Base-by-base conservation (phyloP, 2,113 vertebrate genomes). In the Xenopus borealis region DNA sequence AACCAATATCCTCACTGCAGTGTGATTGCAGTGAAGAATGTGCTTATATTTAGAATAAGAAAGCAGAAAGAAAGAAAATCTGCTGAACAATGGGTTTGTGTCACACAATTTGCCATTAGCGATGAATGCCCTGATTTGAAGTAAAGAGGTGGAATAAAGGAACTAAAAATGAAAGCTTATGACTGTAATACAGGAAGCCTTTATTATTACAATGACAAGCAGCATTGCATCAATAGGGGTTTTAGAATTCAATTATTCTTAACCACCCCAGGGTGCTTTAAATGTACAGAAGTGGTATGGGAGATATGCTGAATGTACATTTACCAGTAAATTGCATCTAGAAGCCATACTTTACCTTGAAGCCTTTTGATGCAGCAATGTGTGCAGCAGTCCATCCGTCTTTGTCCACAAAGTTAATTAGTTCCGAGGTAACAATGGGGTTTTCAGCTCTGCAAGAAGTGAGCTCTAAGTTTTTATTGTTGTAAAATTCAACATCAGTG, bases 351-450 rank as follows among this genome's bases (percentile, higher is more conserved):
- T 95, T 97, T 71, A 98, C 97, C 95, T 98, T 98, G 86, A 95
- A 94, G 73, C 96, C 96, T 79, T 93, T 94, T 19, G 95, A 95
- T 47, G 96, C 96, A 66, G 97, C 95, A 82, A 95, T 93, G 67
- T 96, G 96, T 46, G 96, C 95, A 79, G 96, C 93, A 3, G 95
- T 98, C 96, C 96, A 98, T 64, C 96, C 95, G 14, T 98, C 95
- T 62, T 83, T 83, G 87, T 98, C 91, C 78, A 91, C 87, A 2
- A 90, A 89, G 88, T 95, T 98, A 81, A 98, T 92, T 75, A 97
- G 89, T 69, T 90, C 84, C 69, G 90, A 85, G 81, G 89, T 78
- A 85, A 92, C 73, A 66, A 88, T 75, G 72, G 90, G 86, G 68
- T 83, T 82, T 55, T 69, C 23, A 78, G 72, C 78, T 77, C 53